Percentiles rank a stretch among this genome's conserved stretches.
These are phyloP conservation scores for Dione juno DNA, from an alignment of 2,888 invertebrate species.

Conservation along the genomic window DNA sequence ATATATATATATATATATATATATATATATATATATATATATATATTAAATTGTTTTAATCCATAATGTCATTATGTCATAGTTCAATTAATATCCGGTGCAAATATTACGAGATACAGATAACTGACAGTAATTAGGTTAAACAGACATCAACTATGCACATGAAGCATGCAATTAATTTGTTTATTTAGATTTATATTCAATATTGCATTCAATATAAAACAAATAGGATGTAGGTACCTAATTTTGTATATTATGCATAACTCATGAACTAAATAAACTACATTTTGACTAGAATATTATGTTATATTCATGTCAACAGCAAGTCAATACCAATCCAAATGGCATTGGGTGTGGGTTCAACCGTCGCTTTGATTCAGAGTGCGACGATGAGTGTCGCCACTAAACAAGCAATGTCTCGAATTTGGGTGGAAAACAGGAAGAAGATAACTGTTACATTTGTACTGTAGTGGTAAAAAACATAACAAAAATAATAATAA, in stretches of 20 bases:
- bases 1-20: no score
- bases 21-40: no score
- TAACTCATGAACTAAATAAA: neutral
- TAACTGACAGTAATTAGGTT: constrained; percentile 36
- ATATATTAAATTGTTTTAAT: neutral
- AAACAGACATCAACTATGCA: constrained; percentile 37
- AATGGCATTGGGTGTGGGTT: no score
- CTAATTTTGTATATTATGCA: neutral
- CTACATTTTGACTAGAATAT: neutral
- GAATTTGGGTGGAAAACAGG: no score
- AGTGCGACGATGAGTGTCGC: no score
- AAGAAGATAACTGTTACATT: neutral
- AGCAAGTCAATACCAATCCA: no score
- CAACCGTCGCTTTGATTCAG: no score
- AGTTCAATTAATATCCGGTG: constrained; percentile 40
- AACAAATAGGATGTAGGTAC: neutral
- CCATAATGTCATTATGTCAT: constrained; percentile 16
- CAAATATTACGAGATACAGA: constrained; percentile 35
- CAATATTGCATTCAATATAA: constrained; percentile 1
- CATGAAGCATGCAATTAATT: constrained; percentile 32
- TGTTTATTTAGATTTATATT: constrained; percentile 32
- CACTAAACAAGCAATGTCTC: no score
- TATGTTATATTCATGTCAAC: no score
- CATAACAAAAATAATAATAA: neutral
- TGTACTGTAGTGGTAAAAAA: neutral